Evolutionary conservation across 2,113 vertebrate species (phyloP).

Genomic region (Crotophaga sulcirostris): DNA sequence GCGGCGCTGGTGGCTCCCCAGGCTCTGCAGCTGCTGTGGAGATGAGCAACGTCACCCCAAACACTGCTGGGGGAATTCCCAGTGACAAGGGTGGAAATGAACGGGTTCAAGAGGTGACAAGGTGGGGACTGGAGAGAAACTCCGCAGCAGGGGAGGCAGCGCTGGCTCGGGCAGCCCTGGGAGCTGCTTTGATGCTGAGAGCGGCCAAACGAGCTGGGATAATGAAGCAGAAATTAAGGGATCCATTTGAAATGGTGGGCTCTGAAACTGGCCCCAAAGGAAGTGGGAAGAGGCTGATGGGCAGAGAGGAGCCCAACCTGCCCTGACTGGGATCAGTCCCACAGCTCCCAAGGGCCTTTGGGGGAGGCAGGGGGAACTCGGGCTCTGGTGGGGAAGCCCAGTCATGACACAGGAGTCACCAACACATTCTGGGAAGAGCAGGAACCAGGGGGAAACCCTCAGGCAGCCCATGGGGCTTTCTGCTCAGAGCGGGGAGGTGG

Average conservation of each 20-base stretch:
- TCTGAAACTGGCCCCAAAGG: neutral
- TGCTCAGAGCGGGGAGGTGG: neutral
- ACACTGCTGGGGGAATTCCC: neutral
- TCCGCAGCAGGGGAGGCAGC: accelerated
- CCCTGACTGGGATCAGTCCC: neutral
- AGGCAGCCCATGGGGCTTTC: neutral
- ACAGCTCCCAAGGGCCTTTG: accelerated
- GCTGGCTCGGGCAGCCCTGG: neutral
- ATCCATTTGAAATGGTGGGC: neutral
- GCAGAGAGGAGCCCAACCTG: neutral
- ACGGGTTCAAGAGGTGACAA: neutral
- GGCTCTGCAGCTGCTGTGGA: accelerated
- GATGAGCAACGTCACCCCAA: neutral
- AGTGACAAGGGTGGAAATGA: neutral
- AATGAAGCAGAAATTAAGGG: neutral
- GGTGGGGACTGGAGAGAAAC: neutral
- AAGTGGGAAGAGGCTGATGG: neutral
- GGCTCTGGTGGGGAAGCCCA: neutral
- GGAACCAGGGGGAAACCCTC: accelerated
- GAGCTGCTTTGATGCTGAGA: neutral
- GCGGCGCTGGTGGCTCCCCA: accelerated
- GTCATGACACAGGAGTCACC: neutral
- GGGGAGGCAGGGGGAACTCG: neutral
- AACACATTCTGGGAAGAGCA: neutral
- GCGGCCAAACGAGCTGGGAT: accelerated